Conservation (phyloP, 2,888 invertebrate species). For the Rhagium mordax region DNA sequence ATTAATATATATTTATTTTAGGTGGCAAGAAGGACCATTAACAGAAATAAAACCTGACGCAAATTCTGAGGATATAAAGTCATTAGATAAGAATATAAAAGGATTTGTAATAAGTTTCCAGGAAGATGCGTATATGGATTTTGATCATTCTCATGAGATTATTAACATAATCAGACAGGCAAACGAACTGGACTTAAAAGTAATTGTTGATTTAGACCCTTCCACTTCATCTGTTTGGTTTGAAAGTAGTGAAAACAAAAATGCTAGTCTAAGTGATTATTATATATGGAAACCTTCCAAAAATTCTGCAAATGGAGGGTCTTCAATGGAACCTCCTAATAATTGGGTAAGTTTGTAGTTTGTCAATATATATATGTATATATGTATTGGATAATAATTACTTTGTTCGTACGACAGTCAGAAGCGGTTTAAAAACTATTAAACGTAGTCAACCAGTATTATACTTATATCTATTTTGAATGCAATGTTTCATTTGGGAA, state of each 20-base stretch:
- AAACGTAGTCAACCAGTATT: too few relatives aligned
- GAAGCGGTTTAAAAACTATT: too few relatives aligned
- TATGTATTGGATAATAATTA: too few relatives aligned
- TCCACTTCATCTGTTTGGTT: constrained; percentile 85
- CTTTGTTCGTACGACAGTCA: too few relatives aligned
- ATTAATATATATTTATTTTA: constrained; percentile 51
- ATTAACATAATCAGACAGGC: constrained; percentile 70
- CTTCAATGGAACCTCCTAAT: constrained; percentile 76
- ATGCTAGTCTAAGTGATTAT: constrained; percentile 78
- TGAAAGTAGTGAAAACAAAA: constrained; percentile 74
- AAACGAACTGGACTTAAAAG: constrained; percentile 72
- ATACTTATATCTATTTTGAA: too few relatives aligned
- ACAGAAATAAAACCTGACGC: constrained; percentile 75
- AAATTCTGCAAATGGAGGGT: constrained; percentile 64
- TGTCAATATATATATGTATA: neutral
- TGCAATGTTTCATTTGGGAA: too few relatives aligned
- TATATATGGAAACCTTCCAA: constrained; percentile 82
- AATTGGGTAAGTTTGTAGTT: constrained; percentile 77
- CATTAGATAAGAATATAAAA: constrained; percentile 70
- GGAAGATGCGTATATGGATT: constrained; percentile 76
- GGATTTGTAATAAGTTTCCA: constrained; percentile 78
- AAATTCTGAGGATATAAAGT: constrained; percentile 60
- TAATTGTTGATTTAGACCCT: constrained; percentile 84
- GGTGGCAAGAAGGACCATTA: constrained; percentile 86
- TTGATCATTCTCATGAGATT: constrained; percentile 72